These are phyloP conservation scores for Ommatoiulus sabulosus DNA, from an alignment of 2,888 invertebrate genomes.

Conservation along the genomic window DNA sequence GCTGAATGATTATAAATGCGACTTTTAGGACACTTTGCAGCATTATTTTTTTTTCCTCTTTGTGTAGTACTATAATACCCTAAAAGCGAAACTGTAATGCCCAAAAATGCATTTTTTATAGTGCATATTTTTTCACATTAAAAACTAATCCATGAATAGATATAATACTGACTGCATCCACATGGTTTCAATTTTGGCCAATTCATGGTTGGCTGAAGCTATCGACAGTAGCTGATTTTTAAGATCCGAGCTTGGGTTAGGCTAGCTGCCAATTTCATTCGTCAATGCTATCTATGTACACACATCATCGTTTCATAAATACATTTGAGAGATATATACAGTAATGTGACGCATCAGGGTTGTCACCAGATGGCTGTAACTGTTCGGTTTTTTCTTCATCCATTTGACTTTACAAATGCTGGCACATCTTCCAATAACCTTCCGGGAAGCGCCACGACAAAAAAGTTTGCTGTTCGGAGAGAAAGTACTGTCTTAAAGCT, in stretches of 20 bases:
- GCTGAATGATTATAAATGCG: no score
- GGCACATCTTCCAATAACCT: neutral
- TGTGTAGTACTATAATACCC: no score
- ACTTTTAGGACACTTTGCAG: no score
- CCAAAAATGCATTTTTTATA: neutral
- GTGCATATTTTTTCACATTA: neutral
- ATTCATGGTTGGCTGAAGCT: neutral
- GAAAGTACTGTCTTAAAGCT: constrained; percentile 23
- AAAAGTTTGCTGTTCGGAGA: neutral
- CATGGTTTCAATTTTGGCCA: neutral
- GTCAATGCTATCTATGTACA: neutral
- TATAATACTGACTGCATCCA: neutral
- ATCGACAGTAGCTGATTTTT: neutral
- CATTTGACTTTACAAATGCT: neutral
- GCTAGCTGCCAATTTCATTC: constrained; percentile 23
- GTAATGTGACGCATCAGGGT: neutral
- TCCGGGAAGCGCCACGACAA: neutral
- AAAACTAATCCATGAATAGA: neutral
- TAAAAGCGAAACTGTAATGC: neutral
- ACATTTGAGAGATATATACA: neutral
- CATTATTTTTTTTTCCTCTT: no score
- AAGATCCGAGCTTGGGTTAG: neutral
- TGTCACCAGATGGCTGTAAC: neutral
- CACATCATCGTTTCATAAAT: neutral
- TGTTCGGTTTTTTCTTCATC: neutral